Evolutionary conservation across 2,888 invertebrate genomes (phyloP).

Genomic region (Helicoverpa assulta): DNA sequence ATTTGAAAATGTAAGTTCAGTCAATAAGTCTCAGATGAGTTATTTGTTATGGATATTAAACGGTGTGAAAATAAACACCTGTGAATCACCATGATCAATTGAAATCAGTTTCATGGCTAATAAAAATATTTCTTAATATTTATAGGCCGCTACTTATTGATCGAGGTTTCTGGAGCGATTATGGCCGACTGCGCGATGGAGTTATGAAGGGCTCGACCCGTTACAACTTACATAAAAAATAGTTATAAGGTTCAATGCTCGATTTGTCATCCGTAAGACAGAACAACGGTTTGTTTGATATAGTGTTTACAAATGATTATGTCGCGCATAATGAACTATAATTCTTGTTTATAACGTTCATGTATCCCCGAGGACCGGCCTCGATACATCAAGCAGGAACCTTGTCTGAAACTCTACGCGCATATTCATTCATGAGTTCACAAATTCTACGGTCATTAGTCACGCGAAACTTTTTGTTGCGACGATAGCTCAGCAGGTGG

Average conservation of each 20-base stretch:
- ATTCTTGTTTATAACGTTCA: conserved; percentile 55
- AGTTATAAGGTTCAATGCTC: conserved; percentile 30
- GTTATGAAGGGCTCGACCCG: conserved; percentile 44
- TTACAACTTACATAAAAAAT: conserved; percentile 29
- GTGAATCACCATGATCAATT: conserved; percentile 44
- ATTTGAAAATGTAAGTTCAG: neutral
- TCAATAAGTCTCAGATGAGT: conserved; percentile 1
- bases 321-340: conserved; percentile 55
- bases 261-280: conserved; percentile 44
- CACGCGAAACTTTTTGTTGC: conserved; percentile 25
- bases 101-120: conserved; percentile 30
- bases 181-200: conserved; percentile 24
- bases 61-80: conserved; percentile 31
- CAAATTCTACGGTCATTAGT: conserved; percentile 32
- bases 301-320: conserved; percentile 55
- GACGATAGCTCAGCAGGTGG: no score
- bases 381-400: conserved; percentile 57
- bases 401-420: conserved; percentile 57
- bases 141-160: conserved; percentile 31
- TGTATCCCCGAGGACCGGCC: conserved; percentile 48
- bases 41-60: conserved; percentile 20
- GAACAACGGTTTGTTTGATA: conserved; percentile 58
- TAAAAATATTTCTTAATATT: conserved; percentile 53
- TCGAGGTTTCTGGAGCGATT: conserved; percentile 43
- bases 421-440: conserved; percentile 61